phyloP scores from a whole-genome alignment of 1,140 invertebrate genomes.

The Catajapyx aquilonaris region DNA sequence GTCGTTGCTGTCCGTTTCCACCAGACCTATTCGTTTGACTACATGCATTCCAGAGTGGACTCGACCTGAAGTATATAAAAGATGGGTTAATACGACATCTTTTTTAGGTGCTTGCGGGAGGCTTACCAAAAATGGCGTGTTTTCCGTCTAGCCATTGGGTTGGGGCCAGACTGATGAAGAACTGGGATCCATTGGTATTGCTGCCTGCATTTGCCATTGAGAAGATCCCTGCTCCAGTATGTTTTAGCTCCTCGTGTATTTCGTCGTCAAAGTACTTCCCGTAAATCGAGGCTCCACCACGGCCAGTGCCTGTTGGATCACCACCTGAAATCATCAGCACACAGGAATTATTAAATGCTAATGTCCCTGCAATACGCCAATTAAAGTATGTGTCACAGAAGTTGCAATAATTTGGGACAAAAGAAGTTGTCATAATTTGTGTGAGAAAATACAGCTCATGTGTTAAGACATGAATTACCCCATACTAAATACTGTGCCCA shows the following conservation, averaged over 20 bases:
- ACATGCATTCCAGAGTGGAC: conserved; percentile 70
- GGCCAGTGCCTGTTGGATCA: conserved; percentile 84
- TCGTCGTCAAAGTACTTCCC: conserved; percentile 89
- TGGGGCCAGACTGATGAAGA: conserved; percentile 91
- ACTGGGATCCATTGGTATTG: conserved; percentile 92
- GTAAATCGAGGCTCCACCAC: conserved; percentile 92
- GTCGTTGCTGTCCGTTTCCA: conserved; percentile 81
- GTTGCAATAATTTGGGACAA: too few species aligned
- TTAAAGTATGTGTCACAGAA: too few species aligned
- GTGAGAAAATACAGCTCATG: too few species aligned
- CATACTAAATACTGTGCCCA: too few species aligned
- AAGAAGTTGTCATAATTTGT: too few species aligned
- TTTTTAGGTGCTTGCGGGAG: too few species aligned
- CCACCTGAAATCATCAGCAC: conserved; percentile 26
- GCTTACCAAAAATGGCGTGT: conserved; percentile 78
- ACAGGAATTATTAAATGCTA: too few species aligned
- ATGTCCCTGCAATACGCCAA: too few species aligned
- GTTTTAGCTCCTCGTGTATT: conserved; percentile 82
- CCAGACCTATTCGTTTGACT: conserved; percentile 73
- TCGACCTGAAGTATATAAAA: too few species aligned
- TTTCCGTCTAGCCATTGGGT: conserved; percentile 96
- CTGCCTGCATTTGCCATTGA: conserved; percentile 88
- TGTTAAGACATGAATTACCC: too few species aligned
- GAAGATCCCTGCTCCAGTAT: conserved; percentile 63
- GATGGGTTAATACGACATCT: too few species aligned